Conservation (phyloP, 2,113 vertebrate species). For the Pampusana beccarii region DNA sequence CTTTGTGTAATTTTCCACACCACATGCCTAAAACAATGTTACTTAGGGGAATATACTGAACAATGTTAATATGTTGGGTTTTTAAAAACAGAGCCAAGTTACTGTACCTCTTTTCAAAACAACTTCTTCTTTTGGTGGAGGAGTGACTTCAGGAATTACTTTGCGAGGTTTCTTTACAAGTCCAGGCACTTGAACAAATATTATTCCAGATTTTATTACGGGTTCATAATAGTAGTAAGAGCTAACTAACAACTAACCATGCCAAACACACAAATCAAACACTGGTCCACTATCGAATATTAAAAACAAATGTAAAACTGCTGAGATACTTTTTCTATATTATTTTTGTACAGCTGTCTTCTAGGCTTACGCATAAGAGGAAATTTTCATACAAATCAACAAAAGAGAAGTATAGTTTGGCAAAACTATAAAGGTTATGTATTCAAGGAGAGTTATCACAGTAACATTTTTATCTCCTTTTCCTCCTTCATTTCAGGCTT, state of each 20-base stretch:
- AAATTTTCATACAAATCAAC: not conserved
- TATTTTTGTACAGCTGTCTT: not conserved
- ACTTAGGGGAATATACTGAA: not conserved
- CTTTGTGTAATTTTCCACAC: not conserved
- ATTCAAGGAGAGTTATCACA: not conserved
- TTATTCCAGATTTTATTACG: slow-evolving; percentile 69
- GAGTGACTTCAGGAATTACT: slow-evolving; percentile 78
- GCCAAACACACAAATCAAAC: not conserved
- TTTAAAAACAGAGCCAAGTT: slow-evolving; percentile 7
- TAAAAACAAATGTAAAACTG: not conserved
- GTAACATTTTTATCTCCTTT: not conserved
- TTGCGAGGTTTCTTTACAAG: slow-evolving; percentile 81
- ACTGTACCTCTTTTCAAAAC: slow-evolving; percentile 82
- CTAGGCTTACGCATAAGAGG: not conserved
- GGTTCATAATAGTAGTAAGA: slow-evolving; percentile 2
- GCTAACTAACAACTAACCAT: not conserved
- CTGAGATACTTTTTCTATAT: not conserved
- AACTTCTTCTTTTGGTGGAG: slow-evolving; percentile 81
- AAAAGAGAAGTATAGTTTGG: not conserved
- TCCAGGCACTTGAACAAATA: slow-evolving; percentile 79
- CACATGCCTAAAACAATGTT: not conserved
- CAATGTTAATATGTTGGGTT: not conserved
- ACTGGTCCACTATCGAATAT: not conserved
- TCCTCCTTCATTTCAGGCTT: not conserved
- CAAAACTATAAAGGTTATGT: not conserved